Conservation (phyloP, 92 coral and sea anemone species). For the Parazoanthus darwini region DNA sequence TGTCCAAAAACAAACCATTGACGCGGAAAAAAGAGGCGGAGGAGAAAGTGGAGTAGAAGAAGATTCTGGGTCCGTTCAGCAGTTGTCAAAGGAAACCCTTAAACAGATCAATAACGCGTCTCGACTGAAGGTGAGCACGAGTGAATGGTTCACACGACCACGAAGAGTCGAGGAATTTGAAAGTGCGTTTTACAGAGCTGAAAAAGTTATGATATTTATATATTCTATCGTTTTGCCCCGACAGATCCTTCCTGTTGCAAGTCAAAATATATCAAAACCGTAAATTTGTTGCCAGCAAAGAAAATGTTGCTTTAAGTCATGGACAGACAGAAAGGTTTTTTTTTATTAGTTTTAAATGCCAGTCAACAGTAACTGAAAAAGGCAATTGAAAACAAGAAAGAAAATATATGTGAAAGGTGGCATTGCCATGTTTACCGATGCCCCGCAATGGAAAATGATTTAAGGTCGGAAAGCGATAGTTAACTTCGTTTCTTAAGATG, state of each 20-base stretch:
- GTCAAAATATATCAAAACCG: too few relatives aligned
- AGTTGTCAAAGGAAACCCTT: conserved; percentile 65
- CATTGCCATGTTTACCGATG: background rate
- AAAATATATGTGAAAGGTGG: background rate
- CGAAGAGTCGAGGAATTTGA: too few relatives aligned
- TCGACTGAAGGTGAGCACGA: conserved; percentile 60
- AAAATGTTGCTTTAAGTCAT: background rate
- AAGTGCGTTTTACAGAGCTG: background rate
- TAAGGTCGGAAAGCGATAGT: too few relatives aligned
- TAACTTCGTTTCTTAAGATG: too few relatives aligned
- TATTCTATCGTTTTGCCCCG: too few relatives aligned
- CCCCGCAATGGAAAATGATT: too few relatives aligned
- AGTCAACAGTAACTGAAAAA: background rate
- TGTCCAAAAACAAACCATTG: too few relatives aligned
- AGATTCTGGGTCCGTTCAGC: conserved; percentile 43
- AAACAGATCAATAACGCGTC: conserved; percentile 70
- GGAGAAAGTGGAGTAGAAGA: conserved; percentile 20
- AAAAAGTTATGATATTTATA: too few relatives aligned
- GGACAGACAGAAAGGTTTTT: background rate
- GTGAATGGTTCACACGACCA: too few relatives aligned
- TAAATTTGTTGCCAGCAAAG: too few relatives aligned
- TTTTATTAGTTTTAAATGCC: background rate
- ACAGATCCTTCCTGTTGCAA: too few relatives aligned
- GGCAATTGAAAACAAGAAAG: background rate
- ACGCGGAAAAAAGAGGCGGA: conserved; percentile 34